Evolutionary conservation across 2,888 invertebrate species (phyloP), one percentile per base, ranked within the genome.

Genomic region (Aquatica leii): DNA sequence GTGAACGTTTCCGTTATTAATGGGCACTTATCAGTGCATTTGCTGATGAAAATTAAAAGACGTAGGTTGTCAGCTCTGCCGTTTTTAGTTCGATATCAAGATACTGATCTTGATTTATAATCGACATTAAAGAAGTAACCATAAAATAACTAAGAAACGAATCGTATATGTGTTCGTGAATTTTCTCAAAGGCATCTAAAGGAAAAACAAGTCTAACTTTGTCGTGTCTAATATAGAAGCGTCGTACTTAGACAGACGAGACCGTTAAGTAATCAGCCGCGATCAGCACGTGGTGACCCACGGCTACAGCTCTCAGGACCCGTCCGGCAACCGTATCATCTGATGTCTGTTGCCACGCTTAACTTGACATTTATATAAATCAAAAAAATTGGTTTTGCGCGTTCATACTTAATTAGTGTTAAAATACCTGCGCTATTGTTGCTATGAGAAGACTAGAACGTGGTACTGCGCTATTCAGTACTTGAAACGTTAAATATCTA

Each of bases 401-500:
- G n/a, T n/a, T n/a, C n/a, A n/a, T n/a, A n/a, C n/a, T n/a, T n/a
- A n/a, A n/a, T n/a, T n/a, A n/a, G n/a, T n/a, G 49, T 46, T 20
- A 17, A 54, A 83, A 82, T 80, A 88, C 88, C 67, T 86, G 85
- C 62, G 86, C 85, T 62, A 87, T 86, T 62, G 87, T 87, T 46
- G 90, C 89, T 68, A 90, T 87, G 55, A 90, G 82, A 66, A 90
- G 84, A 77, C 89, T 89, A 77, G 90, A 88, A 75, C 90, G 83
- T 60, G 90, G 90, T 71, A 90, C 88, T 65, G 89, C 90, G 64
- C 89, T 87, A 79, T 88, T 87, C 57, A 90, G 83, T 50, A 83
- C 81, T 82, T 88, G 89, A 76, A 87, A 86, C 21, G 90, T 87
- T 66, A 90, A 84, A 75, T 87, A 87, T 63, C 86, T 84, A 74